These are phyloP conservation scores for Artemia sinica DNA, from an alignment of 2,888 invertebrate species.

Conservation along the genomic window DNA sequence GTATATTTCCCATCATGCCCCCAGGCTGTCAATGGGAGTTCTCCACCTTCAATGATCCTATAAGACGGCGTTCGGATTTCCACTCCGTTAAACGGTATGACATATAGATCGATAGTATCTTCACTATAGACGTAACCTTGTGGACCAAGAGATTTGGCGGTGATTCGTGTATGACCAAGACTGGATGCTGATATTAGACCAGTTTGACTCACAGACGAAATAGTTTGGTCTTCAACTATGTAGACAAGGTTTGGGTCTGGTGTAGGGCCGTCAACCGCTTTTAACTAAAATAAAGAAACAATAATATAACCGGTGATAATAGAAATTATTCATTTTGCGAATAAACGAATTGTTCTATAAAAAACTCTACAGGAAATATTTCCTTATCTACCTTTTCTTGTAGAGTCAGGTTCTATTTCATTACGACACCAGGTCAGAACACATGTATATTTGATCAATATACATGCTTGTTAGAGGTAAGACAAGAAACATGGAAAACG, in stretches of 20 bases:
- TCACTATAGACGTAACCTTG: neutral
- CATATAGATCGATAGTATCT: conserved; percentile 2
- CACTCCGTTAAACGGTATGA: conserved; percentile 11
- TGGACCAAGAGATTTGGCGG: conserved; percentile 1
- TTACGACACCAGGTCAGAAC: no score
- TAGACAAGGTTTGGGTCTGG: conserved; percentile 9
- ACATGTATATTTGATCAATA: no score
- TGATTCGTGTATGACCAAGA: conserved; percentile 3
- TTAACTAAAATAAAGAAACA: neutral
- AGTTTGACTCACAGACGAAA: neutral
- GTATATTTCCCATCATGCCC: neutral
- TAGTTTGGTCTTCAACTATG: conserved; percentile 2
- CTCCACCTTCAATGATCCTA: neutral
- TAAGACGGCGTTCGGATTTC: neutral
- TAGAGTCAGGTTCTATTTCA: no score
- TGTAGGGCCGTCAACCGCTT: neutral
- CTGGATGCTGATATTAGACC: neutral
- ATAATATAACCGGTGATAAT: neutral
- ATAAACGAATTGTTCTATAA: no score
- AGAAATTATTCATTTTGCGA: no score
- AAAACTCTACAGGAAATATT: no score
- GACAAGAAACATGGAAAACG: no score
- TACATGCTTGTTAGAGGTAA: no score
- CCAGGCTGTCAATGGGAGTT: neutral
- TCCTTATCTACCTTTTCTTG: no score